Conservation (phyloP, 2,113 vertebrate genomes). For the Macaca nemestrina region DNA sequence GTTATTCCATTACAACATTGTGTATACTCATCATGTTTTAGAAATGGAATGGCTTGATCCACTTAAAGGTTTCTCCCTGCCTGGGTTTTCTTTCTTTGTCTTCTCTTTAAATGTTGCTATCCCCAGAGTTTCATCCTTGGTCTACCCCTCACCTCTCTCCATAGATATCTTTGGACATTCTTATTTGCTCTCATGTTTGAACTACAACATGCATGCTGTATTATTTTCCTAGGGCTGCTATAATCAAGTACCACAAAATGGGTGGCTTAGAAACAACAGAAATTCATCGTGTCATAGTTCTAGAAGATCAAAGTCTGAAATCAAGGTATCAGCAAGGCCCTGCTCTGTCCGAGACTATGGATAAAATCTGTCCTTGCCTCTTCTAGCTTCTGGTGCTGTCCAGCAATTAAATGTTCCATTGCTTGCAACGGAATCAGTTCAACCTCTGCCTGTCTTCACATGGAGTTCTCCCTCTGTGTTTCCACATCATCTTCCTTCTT, state of each 20-base stretch:
- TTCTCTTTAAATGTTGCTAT: not conserved
- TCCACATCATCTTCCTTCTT: not conserved
- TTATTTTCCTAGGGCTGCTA: fast-evolving
- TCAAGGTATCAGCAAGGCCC: not conserved
- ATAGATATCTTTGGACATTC: no score
- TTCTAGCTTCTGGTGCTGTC: not conserved
- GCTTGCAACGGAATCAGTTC: not conserved
- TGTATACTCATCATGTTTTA: not conserved
- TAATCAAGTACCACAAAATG: not conserved
- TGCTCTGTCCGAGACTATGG: not conserved
- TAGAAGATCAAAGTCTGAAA: not conserved
- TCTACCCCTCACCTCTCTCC: no score
- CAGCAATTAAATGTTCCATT: fast-evolving
- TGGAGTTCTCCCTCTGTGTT: not conserved
- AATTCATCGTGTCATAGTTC: not conserved
- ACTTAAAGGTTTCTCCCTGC: not conserved
- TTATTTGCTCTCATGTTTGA: not conserved
- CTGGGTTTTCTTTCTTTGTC: not conserved
- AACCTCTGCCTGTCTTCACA: not conserved
- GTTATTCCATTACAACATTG: not conserved
- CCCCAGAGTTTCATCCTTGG: not conserved
- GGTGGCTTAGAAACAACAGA: not conserved
- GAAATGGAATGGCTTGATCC: not conserved
- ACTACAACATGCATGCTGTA: fast-evolving
- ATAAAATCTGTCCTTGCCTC: not conserved